A percentile compares a stretch with the other conserved stretches of the same genome.
Conservation (phyloP, 2,888 invertebrate genomes). For the Polyommatus iphigenia region DNA sequence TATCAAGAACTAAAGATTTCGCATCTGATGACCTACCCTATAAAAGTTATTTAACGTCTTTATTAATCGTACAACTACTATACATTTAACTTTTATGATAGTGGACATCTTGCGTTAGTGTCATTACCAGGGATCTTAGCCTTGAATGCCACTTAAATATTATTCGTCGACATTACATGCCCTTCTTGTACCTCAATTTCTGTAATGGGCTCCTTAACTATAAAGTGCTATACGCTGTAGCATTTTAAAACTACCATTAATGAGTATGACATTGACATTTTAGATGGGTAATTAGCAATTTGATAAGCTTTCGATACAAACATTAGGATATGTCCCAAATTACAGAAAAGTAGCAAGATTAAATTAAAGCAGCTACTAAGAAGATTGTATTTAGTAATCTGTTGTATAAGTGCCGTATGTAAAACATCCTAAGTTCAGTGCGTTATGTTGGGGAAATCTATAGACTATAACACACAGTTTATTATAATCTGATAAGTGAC, state of each 20-base stretch:
- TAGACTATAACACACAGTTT: too few species aligned
- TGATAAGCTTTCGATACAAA: too few species aligned
- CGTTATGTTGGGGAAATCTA: too few species aligned
- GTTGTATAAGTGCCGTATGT: too few species aligned
- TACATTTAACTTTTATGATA: background rate
- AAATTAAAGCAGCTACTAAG: too few species aligned
- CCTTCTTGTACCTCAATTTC: conserved; percentile 9
- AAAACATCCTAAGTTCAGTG: too few species aligned
- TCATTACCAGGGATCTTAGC: conserved; percentile 10
- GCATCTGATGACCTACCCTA: background rate
- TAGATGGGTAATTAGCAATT: background rate
- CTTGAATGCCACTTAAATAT: conserved; percentile 19
- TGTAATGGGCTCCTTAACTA: background rate
- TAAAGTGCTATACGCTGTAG: background rate
- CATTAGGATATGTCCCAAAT: too few species aligned
- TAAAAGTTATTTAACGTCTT: conserved; percentile 1
- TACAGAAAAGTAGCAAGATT: too few species aligned
- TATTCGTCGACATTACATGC: conserved; percentile 17
- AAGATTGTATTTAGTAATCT: too few species aligned
- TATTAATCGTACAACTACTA: background rate
- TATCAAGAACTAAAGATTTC: background rate
- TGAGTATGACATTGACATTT: background rate
- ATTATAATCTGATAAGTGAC: too few species aligned
- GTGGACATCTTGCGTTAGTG: background rate
- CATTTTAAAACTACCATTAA: background rate